Base-by-base conservation (phyloP, 1,140 invertebrate species). In the Tetramorium parvispinum region DNA sequence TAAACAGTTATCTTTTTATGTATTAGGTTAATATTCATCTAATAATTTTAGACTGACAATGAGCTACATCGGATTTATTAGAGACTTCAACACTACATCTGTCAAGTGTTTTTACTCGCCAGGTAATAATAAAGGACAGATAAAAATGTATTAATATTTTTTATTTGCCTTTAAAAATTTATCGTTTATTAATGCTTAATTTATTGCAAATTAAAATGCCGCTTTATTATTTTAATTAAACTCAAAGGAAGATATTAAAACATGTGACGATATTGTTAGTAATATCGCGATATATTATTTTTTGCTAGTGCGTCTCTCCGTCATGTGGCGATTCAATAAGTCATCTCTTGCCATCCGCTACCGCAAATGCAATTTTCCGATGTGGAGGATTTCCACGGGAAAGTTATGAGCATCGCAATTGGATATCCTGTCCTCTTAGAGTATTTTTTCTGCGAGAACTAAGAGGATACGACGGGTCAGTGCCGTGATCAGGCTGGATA, bases 351-450 rank as follows among this genome's bases (percentile, higher is more conserved):
- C 79, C 24, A 82, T 71, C 16, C 16, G 24, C 11, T 16, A 49
- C 73, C 24, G 53, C 43, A 59, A 75, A 83, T 83, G 68, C 79
- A 83, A 83, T 83, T 83, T 83, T 83, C 68, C 68, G 8, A 59
- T 43, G 51, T 21, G 32, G 53, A 46, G 68, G n/a, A 75, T 24
- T 75, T 83, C 68, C 27, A 83, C 79, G 27, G 24, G 43, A 59
- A 82, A 40, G 18, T 82, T 75, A 83, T 83, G 79, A 83, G 53
- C 18, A 18, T 27, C 43, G 68, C 66, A 75, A 73, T 83, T 49
- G 79, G 68, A 75, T 83, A 83, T 75, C 40, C 53, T 75, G 68
- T 13, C 40, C 18, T 75, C 40, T 46, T 66, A 63, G 32, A 76
- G 51, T 65, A 85, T 73, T 75, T 83, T 85, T 87, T 87, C 68